Evolutionary conservation across 2,797 vertebrate genomes (phyloP), one percentile per base, ranked within the genome.

Genomic region (Zalophus californianus): DNA sequence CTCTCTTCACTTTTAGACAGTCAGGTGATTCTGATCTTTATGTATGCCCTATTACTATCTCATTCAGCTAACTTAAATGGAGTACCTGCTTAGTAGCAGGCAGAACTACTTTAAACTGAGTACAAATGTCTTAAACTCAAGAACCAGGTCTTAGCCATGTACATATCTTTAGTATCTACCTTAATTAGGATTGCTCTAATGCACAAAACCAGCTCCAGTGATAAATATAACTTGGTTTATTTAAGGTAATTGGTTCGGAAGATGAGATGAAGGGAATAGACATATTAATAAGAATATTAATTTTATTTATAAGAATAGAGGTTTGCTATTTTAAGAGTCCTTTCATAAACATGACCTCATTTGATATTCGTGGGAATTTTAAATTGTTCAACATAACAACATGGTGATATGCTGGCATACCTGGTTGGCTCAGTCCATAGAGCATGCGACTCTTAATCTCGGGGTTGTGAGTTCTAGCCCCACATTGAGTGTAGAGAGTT

Each of bases 301-400:
- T 82, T 27, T 86, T 58, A 86, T 52, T 86, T 96, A 18, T 72
- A 86, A 91, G 64, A 70, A 91, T 68, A 88, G 4, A 64, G 14
- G 3, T 85, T 93, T 92, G 12, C 35, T 80, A 44, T 72, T 78
- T 90, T 96, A 79, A 79, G 56, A 79, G 18, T 70, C 5, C 25
- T 88, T 96, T 94, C 58, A 86, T 84, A 96, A 97, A 82, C 5
- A 86, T 35, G 2, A 41, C 70, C 38, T 88, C 44, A 95, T 52
- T 83, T 92, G 25, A 85, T 88, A 86, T 44, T 89, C 48, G 75
- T 66, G 44, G 12, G 6, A 50, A 85, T 75, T 75, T 91, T 50
- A 92, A 85, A 73, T 88, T n/a, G 86, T 54, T 92, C 38, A 87
- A 90, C 66, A 90, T 80, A 89, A 68, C 66, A 35, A 12, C 41